Conservation (phyloP, 2,797 vertebrate species). For the Lepidocolaptes lacrymiger region DNA sequence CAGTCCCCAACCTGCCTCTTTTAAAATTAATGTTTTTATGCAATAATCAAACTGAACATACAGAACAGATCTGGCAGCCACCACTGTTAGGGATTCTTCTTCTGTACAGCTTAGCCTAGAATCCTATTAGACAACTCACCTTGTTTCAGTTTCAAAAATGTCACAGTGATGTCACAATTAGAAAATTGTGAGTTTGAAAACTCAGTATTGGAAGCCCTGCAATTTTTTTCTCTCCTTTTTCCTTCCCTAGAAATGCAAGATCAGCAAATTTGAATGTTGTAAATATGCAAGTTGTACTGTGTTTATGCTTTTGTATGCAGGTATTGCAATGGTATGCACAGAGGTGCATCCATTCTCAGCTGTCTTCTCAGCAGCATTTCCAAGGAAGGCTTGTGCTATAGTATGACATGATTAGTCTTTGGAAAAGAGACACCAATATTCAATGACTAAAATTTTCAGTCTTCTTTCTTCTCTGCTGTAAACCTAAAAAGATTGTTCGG, state of each 20-base stretch:
- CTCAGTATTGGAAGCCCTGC: accelerated
- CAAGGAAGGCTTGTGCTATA: neutral
- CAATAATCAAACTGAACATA: neutral
- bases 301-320: neutral
- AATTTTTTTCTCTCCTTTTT: neutral
- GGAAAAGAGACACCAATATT: neutral
- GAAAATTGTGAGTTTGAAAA: neutral
- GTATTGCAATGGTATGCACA: neutral
- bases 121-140: neutral
- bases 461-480: neutral
- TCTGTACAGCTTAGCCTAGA: neutral
- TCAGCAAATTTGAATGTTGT: neutral
- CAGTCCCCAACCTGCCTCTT: neutral
- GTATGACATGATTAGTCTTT: neutral
- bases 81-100: neutral
- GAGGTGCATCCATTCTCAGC: neutral
- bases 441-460: neutral
- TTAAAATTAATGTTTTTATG: neutral
- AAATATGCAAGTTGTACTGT: neutral
- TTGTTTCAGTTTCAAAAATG: neutral
- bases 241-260: neutral
- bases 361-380: neutral
- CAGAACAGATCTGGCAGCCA: neutral
- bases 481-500: neutral
- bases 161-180: neutral